Evolutionary conservation across 1,140 invertebrate genomes (phyloP).

Genomic region (Drosophila seguyi): DNA sequence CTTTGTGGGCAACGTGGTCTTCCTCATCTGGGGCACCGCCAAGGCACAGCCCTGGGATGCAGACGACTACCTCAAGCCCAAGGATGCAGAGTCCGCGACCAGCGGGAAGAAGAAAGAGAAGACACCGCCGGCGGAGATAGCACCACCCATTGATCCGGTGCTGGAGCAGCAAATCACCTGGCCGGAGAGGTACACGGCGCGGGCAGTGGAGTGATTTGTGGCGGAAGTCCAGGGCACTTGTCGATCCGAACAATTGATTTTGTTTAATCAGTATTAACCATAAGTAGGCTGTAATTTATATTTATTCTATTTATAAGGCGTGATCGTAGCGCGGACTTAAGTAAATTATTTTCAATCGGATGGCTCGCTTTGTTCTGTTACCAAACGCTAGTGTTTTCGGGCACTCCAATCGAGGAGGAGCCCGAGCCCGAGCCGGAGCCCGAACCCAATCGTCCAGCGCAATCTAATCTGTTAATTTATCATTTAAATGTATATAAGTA

Average conservation of each 20-base stretch:
- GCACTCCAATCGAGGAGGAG: slow-evolving; percentile 44
- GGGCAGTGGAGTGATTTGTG: slow-evolving; percentile 53
- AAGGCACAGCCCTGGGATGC: slow-evolving; percentile 89
- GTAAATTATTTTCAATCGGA: slow-evolving; percentile 71
- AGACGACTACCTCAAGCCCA: slow-evolving; percentile 62
- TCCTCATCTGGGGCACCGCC: slow-evolving; percentile 88
- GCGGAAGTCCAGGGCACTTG: slow-evolving; percentile 25
- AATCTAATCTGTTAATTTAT: slow-evolving; percentile 72
- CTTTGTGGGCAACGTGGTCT: slow-evolving; percentile 89
- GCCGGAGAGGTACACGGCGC: slow-evolving; percentile 64
- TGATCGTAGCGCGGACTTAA: slow-evolving; percentile 61
- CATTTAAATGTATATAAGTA: slow-evolving; percentile 61
- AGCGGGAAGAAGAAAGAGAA: background rate
- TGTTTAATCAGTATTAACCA: slow-evolving; percentile 78
- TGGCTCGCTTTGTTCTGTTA: slow-evolving; percentile 47
- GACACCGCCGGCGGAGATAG: slow-evolving; percentile 12
- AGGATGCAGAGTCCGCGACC: slow-evolving; percentile 49
- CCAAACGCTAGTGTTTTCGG: slow-evolving; percentile 32
- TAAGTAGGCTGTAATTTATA: slow-evolving; percentile 80
- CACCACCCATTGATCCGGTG: slow-evolving; percentile 62
- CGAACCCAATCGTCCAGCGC: slow-evolving; percentile 7
- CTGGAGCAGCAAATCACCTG: slow-evolving; percentile 69
- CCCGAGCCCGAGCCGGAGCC: slow-evolving; percentile 9
- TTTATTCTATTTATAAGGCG: slow-evolving; percentile 79
- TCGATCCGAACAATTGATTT: slow-evolving; percentile 41